Evolutionary conservation across 2,113 vertebrate species (phyloP), one percentile per base, ranked within the genome.

Genomic region (Gopherus flavomarginatus): DNA sequence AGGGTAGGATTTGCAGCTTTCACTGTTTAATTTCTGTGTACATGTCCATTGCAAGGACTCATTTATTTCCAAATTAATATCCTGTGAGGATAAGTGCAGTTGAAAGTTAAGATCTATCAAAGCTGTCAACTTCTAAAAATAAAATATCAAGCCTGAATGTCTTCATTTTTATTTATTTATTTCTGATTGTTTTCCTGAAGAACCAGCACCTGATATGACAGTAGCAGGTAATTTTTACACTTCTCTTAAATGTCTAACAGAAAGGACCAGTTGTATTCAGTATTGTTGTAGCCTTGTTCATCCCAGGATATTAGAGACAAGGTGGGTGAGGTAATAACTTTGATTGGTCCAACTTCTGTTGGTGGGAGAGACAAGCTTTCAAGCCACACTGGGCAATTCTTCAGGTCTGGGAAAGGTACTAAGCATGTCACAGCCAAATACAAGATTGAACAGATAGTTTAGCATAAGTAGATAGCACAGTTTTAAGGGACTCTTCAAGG

Each of bases 191-290:
- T 93, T 95, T 78, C 6, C 75, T 93, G 89, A 94, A 98, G 97
- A 97, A 26, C 57, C 79, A 95, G 90, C 85, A 90, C 26, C 92
- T 90, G 96, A 97, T 97, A 94, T 84, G 16, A 85, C 78, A 95
- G 80, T 88, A 94, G 65, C 97, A 98, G 98, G 97, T 98, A 97
- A 97, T 90, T 85, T 86, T 49, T 77, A 5, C 8, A 29, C 87
- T 89, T 92, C 52, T 86, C 75, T 69, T 6, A 2, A 54, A 53
- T 35, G 29, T 47, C 24, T 93, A 80, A 26, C 27, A 42, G 42
- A 93, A 77, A 26, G 75, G 85, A 42, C n/a, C 92, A 89, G 47
- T 53, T 72, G 35, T 38, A 72, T 38, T 10, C 35, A 38, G 17
- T 72, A 19, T 22, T 65, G 29, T 17, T 72, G 65, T 38, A 72